phyloP scores from a whole-genome alignment of 2,797 vertebrate species.

The Ataeniobius toweri region DNA sequence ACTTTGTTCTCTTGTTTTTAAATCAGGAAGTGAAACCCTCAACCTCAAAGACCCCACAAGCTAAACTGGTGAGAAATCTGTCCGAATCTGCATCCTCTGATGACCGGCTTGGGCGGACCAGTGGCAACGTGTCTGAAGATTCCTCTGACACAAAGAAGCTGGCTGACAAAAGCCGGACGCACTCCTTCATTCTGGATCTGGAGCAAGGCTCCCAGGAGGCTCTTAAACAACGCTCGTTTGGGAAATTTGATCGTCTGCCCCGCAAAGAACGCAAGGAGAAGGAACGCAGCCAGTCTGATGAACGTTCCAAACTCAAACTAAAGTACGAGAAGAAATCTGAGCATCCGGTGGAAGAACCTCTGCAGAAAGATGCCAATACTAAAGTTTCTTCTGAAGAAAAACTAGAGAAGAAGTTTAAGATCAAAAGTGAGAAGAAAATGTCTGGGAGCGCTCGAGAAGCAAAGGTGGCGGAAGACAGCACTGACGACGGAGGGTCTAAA shows the following conservation, averaged over 20 bases:
- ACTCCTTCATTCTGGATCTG: slow-evolving; percentile 83
- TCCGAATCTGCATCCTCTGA: slow-evolving; percentile 83
- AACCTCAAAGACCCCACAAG: slow-evolving; percentile 72
- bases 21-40: slow-evolving; percentile 82
- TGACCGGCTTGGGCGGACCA: slow-evolving; percentile 82
- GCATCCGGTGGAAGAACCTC: slow-evolving; percentile 73
- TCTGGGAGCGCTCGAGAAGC: slow-evolving; percentile 80
- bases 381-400: slow-evolving; percentile 85
- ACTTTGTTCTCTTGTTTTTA: slow-evolving; percentile 53
- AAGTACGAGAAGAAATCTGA: slow-evolving; percentile 84
- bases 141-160: slow-evolving; percentile 80
- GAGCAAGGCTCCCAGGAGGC: slow-evolving; percentile 85
- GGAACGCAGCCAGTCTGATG: slow-evolving; percentile 83
- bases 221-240: slow-evolving; percentile 82
- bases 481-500: slow-evolving; percentile 75
- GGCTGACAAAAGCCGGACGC: slow-evolving; percentile 78
- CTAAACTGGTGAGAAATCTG: slow-evolving; percentile 80
- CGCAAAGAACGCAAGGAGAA: slow-evolving; percentile 89
- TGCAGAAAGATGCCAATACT: slow-evolving; percentile 77
- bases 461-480: slow-evolving; percentile 74
- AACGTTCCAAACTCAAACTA: slow-evolving; percentile 85
- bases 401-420: slow-evolving; percentile 86
- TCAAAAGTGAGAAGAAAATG: slow-evolving; percentile 86
- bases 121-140: slow-evolving; percentile 79
- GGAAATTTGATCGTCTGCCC: slow-evolving; percentile 85